Percentiles rank a stretch among this genome's conserved stretches.
These are phyloP conservation scores for Hartigia nigra DNA, from an alignment of 2,888 invertebrate species.

Conservation along the genomic window DNA sequence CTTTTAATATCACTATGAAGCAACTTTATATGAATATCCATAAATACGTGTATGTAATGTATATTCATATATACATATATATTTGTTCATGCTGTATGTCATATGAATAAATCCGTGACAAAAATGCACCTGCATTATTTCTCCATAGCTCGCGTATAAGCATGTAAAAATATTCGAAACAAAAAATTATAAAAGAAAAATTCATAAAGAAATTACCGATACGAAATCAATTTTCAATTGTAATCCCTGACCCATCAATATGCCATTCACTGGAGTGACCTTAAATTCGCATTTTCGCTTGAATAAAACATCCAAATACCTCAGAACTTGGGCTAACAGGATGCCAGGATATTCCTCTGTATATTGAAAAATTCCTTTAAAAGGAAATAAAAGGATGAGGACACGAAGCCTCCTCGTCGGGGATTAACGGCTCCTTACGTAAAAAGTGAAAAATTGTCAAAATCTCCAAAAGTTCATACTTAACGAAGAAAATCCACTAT, in stretches of 20 bases:
- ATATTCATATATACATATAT: not conserved
- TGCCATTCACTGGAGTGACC: not conserved
- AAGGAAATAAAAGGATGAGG: not conserved
- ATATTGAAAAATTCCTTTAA: not conserved
- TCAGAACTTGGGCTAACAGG: not conserved
- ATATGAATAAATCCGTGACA: too few relatives aligned
- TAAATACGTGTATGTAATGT: not conserved
- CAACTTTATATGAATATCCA: not conserved
- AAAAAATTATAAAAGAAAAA: not conserved
- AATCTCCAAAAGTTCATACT: not conserved
- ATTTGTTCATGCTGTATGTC: not conserved
- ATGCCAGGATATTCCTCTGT: not conserved
- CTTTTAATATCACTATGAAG: not conserved
- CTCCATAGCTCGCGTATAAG: not conserved
- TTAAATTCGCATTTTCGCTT: not conserved
- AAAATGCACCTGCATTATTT: not conserved
- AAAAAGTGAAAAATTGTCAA: not conserved
- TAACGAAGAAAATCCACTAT: not conserved
- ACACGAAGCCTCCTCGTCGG: not conserved
- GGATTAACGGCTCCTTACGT: not conserved
- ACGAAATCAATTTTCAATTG: not conserved
- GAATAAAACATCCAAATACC: not conserved
- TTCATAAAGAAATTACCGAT: not conserved
- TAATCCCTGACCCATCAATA: not conserved
- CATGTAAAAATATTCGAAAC: not conserved